phyloP scores from a whole-genome alignment of 2,888 invertebrate species.

The Cynaeus angustus region DNA sequence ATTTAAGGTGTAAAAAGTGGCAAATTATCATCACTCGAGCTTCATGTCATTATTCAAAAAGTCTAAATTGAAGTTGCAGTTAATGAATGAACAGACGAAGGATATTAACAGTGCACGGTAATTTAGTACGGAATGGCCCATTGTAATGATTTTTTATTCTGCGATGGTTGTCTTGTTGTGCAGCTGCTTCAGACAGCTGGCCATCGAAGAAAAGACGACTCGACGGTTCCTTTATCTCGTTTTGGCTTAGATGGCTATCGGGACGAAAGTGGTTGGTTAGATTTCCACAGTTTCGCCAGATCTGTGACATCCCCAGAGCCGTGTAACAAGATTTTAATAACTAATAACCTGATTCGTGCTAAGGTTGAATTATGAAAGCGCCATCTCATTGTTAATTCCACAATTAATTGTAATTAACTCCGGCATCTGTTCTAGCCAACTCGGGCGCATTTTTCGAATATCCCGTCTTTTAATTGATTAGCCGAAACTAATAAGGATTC shows the following conservation, averaged over 20 bases:
- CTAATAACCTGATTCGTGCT: slow-evolving; percentile 21
- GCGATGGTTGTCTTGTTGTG: slow-evolving; percentile 42
- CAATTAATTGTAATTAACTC: background rate
- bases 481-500: slow-evolving; percentile 48
- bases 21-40: slow-evolving; percentile 17
- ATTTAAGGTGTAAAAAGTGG: slow-evolving; percentile 3
- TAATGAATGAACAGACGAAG: slow-evolving; percentile 20
- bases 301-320: background rate
- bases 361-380: slow-evolving; percentile 28
- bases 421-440: slow-evolving; percentile 28
- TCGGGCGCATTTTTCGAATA: slow-evolving; percentile 21
- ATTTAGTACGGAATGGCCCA: slow-evolving; percentile 38
- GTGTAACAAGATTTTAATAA: slow-evolving; percentile 41
- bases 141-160: slow-evolving; percentile 47
- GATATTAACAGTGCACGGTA: slow-evolving; percentile 17
- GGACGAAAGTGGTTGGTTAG: slow-evolving; percentile 12
- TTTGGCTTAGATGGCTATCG: slow-evolving; percentile 52
- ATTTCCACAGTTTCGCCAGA: background rate
- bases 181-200: slow-evolving; percentile 59
- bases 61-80: slow-evolving; percentile 12
- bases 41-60: slow-evolving; percentile 19
- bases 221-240: slow-evolving; percentile 56
- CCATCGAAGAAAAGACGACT: slow-evolving; percentile 54
- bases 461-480: slow-evolving; percentile 31
- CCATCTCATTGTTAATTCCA: slow-evolving; percentile 33